Evolutionary conservation across 2,888 invertebrate species (phyloP).

Genomic region (Leucophora obtusa): DNA sequence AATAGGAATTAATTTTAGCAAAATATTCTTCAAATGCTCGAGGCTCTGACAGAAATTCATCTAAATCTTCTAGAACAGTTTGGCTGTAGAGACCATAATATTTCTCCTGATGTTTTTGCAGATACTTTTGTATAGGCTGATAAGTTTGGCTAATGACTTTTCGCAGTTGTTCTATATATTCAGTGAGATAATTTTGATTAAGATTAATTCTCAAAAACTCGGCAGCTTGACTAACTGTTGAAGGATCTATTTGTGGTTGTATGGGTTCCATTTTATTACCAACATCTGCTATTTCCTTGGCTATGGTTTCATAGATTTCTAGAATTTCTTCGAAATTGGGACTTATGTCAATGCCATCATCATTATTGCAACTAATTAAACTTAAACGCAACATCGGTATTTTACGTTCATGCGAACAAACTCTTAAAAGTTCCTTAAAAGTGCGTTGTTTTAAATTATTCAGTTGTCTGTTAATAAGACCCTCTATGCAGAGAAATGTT

Average conservation of each 20-base stretch:
- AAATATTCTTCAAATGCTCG: constrained; percentile 82
- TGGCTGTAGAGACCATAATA: constrained; percentile 81
- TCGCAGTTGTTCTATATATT: constrained; percentile 80
- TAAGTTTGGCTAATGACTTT: constrained; percentile 81
- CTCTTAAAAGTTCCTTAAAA: constrained; percentile 82
- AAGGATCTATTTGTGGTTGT: constrained; percentile 77
- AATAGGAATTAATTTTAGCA: constrained; percentile 82
- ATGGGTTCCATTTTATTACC: constrained; percentile 82
- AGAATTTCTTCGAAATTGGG: constrained; percentile 82
- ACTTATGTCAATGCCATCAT: constrained; percentile 79
- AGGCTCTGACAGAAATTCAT: constrained; percentile 79
- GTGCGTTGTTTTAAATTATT: constrained; percentile 84
- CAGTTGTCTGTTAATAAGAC: constrained; percentile 82
- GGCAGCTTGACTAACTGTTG: constrained; percentile 78
- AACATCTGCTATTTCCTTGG: constrained; percentile 81
- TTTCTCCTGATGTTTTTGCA: constrained; percentile 80
- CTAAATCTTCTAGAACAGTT: constrained; percentile 79
- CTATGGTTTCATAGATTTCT: constrained; percentile 81
- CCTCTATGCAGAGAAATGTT: constrained; percentile 78
- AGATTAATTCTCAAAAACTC: constrained; percentile 81
- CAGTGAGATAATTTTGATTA: constrained; percentile 81
- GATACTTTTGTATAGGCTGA: constrained; percentile 81
- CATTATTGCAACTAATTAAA: constrained; percentile 68
- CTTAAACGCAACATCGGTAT: constrained; percentile 83
- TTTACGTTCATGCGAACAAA: constrained; percentile 80